Percentiles rank a stretch among this genome's conserved stretches.
Conservation (phyloP, 92 coral and sea anemone species). For the Phenganax stokvisi region DNA sequence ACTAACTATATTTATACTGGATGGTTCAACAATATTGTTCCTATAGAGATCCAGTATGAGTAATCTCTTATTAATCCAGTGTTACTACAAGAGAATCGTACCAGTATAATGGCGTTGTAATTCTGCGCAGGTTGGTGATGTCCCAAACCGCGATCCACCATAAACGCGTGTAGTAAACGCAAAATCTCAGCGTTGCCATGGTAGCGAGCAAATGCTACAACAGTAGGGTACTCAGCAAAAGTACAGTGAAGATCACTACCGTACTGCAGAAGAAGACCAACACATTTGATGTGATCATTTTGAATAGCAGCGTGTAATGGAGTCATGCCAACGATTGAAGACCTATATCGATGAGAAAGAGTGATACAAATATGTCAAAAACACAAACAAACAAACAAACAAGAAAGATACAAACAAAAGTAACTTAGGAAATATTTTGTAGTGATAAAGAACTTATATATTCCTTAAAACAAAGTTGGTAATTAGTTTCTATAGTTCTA, state of each 20-base stretch:
- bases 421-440: too few relatives aligned
- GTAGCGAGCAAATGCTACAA: constrained; percentile 37
- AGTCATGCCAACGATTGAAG: constrained; percentile 51
- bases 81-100: background rate
- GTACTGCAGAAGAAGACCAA: constrained; percentile 61
- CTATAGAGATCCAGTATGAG: too few relatives aligned
- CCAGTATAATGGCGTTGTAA: constrained; percentile 28
- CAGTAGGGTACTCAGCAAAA: constrained; percentile 39
- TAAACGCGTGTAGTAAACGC: constrained; percentile 19
- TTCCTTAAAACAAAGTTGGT: too few relatives aligned
- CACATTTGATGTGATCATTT: constrained; percentile 54
- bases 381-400: background rate
- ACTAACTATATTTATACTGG: background rate
- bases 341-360: background rate
- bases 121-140: constrained; percentile 38
- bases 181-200: constrained; percentile 31
- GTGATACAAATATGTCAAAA: background rate
- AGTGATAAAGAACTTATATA: too few relatives aligned
- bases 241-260: constrained; percentile 58
- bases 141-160: constrained; percentile 26
- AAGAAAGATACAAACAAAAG: background rate
- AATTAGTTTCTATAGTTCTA: too few relatives aligned
- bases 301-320: constrained; percentile 77
- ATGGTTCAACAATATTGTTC: too few relatives aligned
- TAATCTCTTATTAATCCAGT: background rate